Conservation (phyloP, 2,797 vertebrate species). For the Agapornis canus region DNA sequence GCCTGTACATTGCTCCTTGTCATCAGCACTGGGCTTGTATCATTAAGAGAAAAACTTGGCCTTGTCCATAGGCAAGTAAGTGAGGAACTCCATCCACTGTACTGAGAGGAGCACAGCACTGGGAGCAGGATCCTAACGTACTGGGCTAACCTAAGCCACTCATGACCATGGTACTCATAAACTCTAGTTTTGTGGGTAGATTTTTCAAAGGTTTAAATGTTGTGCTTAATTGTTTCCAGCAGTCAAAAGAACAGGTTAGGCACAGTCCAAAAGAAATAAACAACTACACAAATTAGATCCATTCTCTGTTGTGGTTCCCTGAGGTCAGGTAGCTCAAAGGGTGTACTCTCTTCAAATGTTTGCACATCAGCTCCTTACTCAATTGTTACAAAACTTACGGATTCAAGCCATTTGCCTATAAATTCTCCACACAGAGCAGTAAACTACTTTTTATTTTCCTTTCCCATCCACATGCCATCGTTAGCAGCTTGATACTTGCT, state of each 20-base stretch:
- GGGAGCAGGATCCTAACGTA: rapidly evolving
- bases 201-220: background rate
- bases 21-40: background rate
- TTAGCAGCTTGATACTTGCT: background rate
- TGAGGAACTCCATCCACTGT: background rate
- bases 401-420: background rate
- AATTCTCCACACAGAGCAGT: background rate
- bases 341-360: background rate
- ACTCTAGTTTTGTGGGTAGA: background rate
- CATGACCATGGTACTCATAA: rapidly evolving
- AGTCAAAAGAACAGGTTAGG: background rate
- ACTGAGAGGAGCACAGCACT: background rate
- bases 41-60: background rate
- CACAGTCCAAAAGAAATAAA: background rate
- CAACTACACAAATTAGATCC: background rate
- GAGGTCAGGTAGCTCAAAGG: background rate
- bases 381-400: background rate
- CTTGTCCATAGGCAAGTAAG: background rate
- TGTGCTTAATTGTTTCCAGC: background rate
- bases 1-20: background rate
- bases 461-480: background rate
- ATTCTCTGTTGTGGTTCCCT: background rate
- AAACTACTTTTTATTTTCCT: background rate
- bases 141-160: background rate
- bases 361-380: background rate